Base-by-base conservation (phyloP, 2,113 vertebrate genomes). In the Sciurus niger region DNA sequence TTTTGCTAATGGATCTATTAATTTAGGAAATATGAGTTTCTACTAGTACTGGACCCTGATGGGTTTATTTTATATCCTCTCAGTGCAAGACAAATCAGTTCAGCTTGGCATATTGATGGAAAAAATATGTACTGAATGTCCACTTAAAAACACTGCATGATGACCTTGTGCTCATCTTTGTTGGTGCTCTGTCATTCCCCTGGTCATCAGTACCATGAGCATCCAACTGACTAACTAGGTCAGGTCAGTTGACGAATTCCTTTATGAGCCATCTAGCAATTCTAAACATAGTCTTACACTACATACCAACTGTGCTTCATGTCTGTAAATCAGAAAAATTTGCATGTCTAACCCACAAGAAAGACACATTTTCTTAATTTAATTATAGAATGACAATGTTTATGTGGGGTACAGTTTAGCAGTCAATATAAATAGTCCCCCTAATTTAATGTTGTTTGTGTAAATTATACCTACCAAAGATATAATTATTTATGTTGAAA, bases 401-500 rank as follows among this genome's bases (percentile, higher is more conserved):
- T 28, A 8, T 58, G 3, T 85, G 20, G 2, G 48, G 0, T 58
- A 4, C 10, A 46, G 40, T 85, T 77, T 85, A 82, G 1, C 10
- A 80, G 65, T n/a, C 63, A 90, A 5, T 25, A 20, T 82, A 63
- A 90, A 58, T 48, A 6, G 7, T 32, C 18, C 14, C 34, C 70
- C 24, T 51, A 87, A 18, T 84, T 86, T 85, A 77, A 73, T 74
- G 46, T 58, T 17, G 3, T 79, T 90, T 76, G 4, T 90, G 2
- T 89, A 79, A 72, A 28, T 90, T 95, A 92, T 28, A 72, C 22
- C 4, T 43, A 85, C 25, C 11, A 37, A 95, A 93, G 34, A 40
- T 70, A 0, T 63, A 86, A 77, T 93, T 80, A 77, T 80, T 55
- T 76, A 53, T 90, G 12, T 28, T 94, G n/a, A 93, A 89, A 72